A percentile compares a stretch with the other conserved stretches of the same genome.
phyloP scores from a whole-genome alignment of 2,797 vertebrate genomes.

The Sebastes minor region DNA sequence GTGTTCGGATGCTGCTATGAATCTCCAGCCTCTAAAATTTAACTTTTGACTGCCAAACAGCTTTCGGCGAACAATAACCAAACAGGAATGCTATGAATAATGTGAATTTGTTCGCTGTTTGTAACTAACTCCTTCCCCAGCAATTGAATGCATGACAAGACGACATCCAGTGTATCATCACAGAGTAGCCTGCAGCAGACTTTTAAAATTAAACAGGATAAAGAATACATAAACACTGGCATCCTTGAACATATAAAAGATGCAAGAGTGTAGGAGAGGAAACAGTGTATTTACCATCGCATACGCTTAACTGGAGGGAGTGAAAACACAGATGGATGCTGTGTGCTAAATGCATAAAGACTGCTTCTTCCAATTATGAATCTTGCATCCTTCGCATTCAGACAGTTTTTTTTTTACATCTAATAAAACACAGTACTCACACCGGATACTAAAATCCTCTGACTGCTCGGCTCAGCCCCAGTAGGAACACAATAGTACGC shows the following conservation, averaged over 20 bases:
- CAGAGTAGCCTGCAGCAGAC: constrained; percentile 8
- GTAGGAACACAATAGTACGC: not conserved
- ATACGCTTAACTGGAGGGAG: not conserved
- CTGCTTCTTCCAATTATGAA: not conserved
- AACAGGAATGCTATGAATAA: constrained; percentile 8
- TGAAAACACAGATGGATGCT: not conserved
- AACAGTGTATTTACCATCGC: not conserved
- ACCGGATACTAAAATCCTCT: not conserved
- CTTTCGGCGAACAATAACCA: not conserved
- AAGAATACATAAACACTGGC: constrained; percentile 20
- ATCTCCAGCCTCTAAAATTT: not conserved
- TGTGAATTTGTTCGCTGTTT: not conserved
- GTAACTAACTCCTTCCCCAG: not conserved
- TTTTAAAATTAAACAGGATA: constrained; percentile 23
- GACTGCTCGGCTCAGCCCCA: constrained; percentile 27
- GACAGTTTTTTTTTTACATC: not conserved
- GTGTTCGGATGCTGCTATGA: not conserved
- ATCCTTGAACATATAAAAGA: constrained; percentile 18
- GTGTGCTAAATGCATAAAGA: not conserved
- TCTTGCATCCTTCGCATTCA: not conserved
- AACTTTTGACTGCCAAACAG: not conserved
- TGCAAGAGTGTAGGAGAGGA: not conserved
- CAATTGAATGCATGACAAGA: not conserved
- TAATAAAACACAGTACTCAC: not conserved
- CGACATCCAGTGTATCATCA: constrained; percentile 13